Base-by-base conservation (phyloP, 2,888 invertebrate genomes). In the Sicus ferrugineus region DNA sequence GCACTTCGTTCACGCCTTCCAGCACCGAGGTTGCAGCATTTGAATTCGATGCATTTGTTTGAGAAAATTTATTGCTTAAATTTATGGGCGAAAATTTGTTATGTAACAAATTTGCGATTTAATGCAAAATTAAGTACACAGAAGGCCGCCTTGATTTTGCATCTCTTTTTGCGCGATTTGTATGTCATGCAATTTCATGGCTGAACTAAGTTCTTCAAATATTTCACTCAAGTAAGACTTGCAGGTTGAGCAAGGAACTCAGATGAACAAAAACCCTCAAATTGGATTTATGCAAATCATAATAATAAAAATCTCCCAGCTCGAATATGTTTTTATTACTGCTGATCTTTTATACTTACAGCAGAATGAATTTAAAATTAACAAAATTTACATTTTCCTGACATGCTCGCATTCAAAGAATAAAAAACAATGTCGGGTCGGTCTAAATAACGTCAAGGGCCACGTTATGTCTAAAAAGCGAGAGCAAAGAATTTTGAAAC, bases 1-100 rank as follows among this genome's bases (percentile, higher is more conserved):
- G 38, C 9, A 9, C 38, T 7, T 46, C 46, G 46, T 19, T 19
- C 16, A 19, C 21, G 11, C 5, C 4, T 6, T 2, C 48, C 34
- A 9, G 34, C 34, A 48, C 19, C 28, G 30, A 63, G 19, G 46
- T 48, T 26, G 30, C 42, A 65, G 54, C 66, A 66, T 58, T 66
- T 58, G 58, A 67, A 56, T 67, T 67, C 23, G 38, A 11, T 58
- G 30, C 66, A 67, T 42, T 67, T 58, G 58, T 64, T 64, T 11
- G 31, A 19, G 34, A 58, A 23, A 67, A 67, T 67, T 67, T 67
- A 67, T 58, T 67, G 46, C 26, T n/a, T 23, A 30, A 48, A 59
- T 59, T 59, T 59, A 59, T 59, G 19, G 14, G 34, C 34, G 34
- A 7, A 34, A 59, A 59, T 34, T 59, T 38, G 48, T 28, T 63